Percentiles rank a stretch among this genome's conserved stretches.
phyloP scores from a whole-genome alignment of 1,140 invertebrate species.

The Drosophila sulfurigaster region DNA sequence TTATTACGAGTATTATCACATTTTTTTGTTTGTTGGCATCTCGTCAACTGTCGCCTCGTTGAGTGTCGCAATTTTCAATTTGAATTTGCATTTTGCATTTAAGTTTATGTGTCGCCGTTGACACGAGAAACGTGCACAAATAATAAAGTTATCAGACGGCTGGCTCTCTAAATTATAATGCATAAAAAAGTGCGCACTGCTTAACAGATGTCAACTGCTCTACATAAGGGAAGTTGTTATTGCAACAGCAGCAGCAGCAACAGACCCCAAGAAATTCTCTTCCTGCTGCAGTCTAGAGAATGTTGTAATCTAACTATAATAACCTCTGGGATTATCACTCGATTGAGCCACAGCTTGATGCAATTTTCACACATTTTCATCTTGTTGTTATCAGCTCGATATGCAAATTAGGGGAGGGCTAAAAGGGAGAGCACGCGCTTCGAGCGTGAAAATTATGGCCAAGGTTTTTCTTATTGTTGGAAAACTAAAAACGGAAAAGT shows the following conservation, averaged over 20 bases:
- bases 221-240: not conserved
- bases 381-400: constrained; percentile 4
- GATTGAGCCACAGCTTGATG: not conserved
- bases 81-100: constrained; percentile 71
- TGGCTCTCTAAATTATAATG: constrained; percentile 22
- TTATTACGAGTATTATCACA: not conserved
- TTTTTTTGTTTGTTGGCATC: constrained; percentile 59
- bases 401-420: constrained; percentile 11
- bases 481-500: constrained; percentile 38
- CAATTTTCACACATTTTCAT: constrained; percentile 23
- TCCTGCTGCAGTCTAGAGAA: constrained; percentile 6
- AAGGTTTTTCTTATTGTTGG: constrained; percentile 54
- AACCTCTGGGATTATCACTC: not conserved
- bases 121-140: constrained; percentile 52
- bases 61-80: constrained; percentile 66
- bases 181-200: constrained; percentile 3
- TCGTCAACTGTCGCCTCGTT: constrained; percentile 63
- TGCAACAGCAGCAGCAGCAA: not conserved
- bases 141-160: constrained; percentile 59
- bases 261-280: not conserved
- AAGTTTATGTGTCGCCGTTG: constrained; percentile 47
- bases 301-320: not conserved
- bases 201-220: constrained; percentile 16
- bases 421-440: not conserved
- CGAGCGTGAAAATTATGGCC: constrained; percentile 44